Percentiles rank a stretch among this genome's conserved stretches.
phyloP scores from a whole-genome alignment of 2,888 invertebrate species.

The Drosophila nr. fundita region DNA sequence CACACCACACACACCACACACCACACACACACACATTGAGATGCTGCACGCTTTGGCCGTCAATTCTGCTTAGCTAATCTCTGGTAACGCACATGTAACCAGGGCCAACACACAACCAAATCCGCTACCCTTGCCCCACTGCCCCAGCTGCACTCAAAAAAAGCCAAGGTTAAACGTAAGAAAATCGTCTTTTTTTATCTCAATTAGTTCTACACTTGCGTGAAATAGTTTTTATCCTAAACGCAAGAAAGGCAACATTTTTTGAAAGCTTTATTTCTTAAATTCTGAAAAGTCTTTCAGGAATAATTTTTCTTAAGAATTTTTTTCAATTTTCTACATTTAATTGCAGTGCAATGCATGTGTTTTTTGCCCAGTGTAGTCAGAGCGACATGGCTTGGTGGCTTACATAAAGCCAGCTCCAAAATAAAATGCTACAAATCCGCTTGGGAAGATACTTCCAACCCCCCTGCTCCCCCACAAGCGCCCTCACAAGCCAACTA shows the following conservation, averaged over 20 bases:
- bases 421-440: constrained; percentile 65
- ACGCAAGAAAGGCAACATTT: too few relatives aligned
- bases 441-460: constrained; percentile 48
- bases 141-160: background rate
- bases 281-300: background rate
- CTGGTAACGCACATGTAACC: constrained; percentile 68
- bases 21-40: constrained; percentile 1
- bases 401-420: constrained; percentile 53
- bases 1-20: background rate
- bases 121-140: background rate
- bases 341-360: background rate
- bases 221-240: background rate
- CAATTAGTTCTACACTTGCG: background rate
- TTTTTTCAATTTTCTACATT: background rate
- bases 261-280: background rate
- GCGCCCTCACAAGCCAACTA: background rate
- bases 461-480: background rate
- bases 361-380: background rate
- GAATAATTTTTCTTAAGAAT: background rate
- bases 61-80: constrained; percentile 77
- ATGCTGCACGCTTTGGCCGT: constrained; percentile 46
- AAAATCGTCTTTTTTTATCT: background rate
- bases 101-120: constrained; percentile 22
- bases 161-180: background rate
- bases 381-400: constrained; percentile 30